Evolutionary conservation across 2,797 vertebrate species (phyloP), one percentile per base, ranked within the genome.

Genomic region (Helostoma temminkii): DNA sequence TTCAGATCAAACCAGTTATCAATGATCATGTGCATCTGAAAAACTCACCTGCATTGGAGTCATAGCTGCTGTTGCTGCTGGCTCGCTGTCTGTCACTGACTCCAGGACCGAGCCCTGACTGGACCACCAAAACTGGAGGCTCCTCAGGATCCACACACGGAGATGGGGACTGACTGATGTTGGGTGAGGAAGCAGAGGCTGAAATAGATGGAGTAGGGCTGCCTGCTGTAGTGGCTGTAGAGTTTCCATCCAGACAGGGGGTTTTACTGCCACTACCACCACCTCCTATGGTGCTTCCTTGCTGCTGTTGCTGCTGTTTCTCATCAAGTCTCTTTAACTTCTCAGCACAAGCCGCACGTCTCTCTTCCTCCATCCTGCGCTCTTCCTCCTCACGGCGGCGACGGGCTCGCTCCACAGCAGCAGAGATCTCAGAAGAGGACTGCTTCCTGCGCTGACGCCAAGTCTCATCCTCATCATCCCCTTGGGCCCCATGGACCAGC

Each of bases 281-380:
- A 1, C 52, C 74, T 5, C 71, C 80, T n/a, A 14, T 18, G 53
- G 32, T 81, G 83, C 73, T 71, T 69, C 77, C 69, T 60, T 89
- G 88, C 28, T 94, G 93, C 7, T 95, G 93, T n/a, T n/a, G n/a
- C 21, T 96, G 95, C 61, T 95, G 95, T 75, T 97, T 97, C 82
- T 97, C 96, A n/a, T 98, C 97, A 5, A 98, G 93, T 49, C 94
- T 92, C 79, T 98, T 98, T 7, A 98, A 94, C 75, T 98, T 98
- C 83, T 97, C 96, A 0, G 97, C 97, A 1, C 97, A 98, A 30
- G 97, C 97, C 0, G 96, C 96, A 5, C 96, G 92, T 9, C 97
- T 92, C 75, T 98, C 96, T 55, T 98, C 97, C 77, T 97, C 95
- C 97, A 98, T 98, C 48, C 96, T 91, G 0, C 96, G 94, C 24